A percentile compares a stretch with the other conserved stretches of the same genome.
Evolutionary conservation across 1,140 invertebrate species (phyloP).

Genomic region (Cotesia typhae): DNA sequence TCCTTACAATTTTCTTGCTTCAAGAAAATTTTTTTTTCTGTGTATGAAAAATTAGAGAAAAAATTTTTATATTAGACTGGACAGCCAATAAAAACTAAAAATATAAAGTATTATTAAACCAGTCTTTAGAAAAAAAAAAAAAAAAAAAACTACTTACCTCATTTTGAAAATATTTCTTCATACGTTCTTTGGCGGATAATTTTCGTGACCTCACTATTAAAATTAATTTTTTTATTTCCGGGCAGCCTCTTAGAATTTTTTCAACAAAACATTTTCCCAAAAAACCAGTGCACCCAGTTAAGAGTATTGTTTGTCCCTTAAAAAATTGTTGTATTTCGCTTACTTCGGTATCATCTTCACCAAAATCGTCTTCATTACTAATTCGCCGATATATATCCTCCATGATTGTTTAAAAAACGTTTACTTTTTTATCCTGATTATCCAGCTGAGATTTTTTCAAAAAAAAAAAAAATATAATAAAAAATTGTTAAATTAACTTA

Average conservation of each 20-base stretch:
- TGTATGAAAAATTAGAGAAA: too few species aligned
- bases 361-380: slow-evolving; percentile 43
- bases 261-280: slow-evolving; percentile 72
- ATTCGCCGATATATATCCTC: slow-evolving; percentile 47
- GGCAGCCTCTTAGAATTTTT: slow-evolving; percentile 71
- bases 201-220: slow-evolving; percentile 69
- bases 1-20: too few species aligned
- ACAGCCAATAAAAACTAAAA: too few species aligned
- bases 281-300: slow-evolving; percentile 66
- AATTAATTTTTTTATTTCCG: slow-evolving; percentile 68
- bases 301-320: slow-evolving; percentile 42
- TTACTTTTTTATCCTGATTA: neutral
- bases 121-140: too few species aligned
- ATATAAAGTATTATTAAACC: too few species aligned
- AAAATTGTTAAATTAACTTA: too few species aligned
- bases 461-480: too few species aligned
- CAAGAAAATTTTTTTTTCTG: too few species aligned
- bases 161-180: slow-evolving; percentile 51
- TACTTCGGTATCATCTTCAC: slow-evolving; percentile 22
- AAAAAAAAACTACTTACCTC: slow-evolving; percentile 43
- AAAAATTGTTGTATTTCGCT: slow-evolving; percentile 50
- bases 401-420: slow-evolving; percentile 14
- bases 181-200: slow-evolving; percentile 55
- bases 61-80: too few species aligned
- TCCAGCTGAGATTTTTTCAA: too few species aligned